Evolutionary conservation across 2,113 vertebrate genomes (phyloP), one percentile per base, ranked within the genome.

Genomic region (Bombycilla garrulus): DNA sequence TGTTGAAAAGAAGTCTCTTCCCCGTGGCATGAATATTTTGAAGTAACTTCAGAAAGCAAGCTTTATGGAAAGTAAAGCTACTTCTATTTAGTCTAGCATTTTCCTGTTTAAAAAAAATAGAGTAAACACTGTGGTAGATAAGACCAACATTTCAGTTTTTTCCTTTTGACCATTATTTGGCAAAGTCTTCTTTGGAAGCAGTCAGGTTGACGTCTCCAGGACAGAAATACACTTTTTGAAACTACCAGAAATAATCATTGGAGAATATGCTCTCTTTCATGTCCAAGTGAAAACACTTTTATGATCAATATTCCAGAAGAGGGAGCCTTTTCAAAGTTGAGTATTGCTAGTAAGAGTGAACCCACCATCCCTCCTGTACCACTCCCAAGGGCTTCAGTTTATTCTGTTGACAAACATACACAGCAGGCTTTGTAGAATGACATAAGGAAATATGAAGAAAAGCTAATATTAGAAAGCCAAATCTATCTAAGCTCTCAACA

Each of bases 351-450:
- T 20, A 77, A 73, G 14, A 81, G 21, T 8, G 79, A 48, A 45
- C 15, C 3, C 10, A 54, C 19, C 17, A 6, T 5, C 4, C 9
- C 28, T 18, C 7, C 11, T 10, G 1, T 17, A n/a, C 22, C 1
- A 1, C 10, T 33, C 22, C 44, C 53, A 61, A 56, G 18, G 25
- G 33, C 51, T 70, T 91, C 48, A 20, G 53, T 73, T 88, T 36
- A 56, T 74, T 77, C 31, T 19, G 8, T 14, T 3, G 1, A 47
- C 38, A 66, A 84, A 44, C 21, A 31, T 14, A 57, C 23, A 47
- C 13, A 71, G 25, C 4, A 91, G 38, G 9, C 20, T 70, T 70
- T 19, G 29, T 1, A 70, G 35, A 84, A 38, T 19, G 2, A 50
- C 38, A 44, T 31, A 36, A 56, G 26, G 61, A 73, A 91, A 80